phyloP scores from a whole-genome alignment of 2,797 vertebrate genomes.

The Gymnoscopelus braueri region DNA sequence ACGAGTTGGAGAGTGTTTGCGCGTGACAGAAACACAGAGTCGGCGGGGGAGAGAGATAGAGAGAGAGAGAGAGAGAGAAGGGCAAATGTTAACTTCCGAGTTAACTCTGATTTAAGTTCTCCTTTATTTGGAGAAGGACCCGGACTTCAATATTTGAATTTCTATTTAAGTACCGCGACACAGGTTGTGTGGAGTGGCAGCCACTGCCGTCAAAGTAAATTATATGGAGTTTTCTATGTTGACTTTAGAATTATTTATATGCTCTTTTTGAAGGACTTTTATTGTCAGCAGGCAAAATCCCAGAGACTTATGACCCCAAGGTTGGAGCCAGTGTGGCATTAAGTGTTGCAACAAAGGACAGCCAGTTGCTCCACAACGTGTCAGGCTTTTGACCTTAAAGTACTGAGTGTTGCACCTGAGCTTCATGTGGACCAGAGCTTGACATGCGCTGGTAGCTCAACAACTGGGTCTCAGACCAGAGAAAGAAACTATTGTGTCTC shows the following conservation, averaged over 20 bases:
- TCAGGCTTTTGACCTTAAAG: constrained; percentile 19
- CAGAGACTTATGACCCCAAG: constrained; percentile 25
- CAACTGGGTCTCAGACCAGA: constrained; percentile 26
- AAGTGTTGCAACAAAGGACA: background rate
- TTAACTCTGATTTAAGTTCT: constrained; percentile 41
- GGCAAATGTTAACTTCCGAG: constrained; percentile 13
- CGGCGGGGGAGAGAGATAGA: no score
- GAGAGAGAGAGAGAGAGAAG: background rate
- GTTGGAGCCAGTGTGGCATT: constrained; percentile 6
- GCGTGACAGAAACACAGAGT: background rate
- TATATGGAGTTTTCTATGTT: constrained; percentile 39
- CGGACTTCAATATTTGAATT: constrained; percentile 26
- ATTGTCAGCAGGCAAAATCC: constrained; percentile 31
- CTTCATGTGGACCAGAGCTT: constrained; percentile 13
- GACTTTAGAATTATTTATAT: constrained; percentile 43
- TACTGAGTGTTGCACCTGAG: constrained; percentile 7
- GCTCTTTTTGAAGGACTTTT: constrained; percentile 47
- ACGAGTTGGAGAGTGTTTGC: background rate
- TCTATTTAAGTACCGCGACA: constrained; percentile 38
- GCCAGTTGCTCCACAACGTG: background rate
- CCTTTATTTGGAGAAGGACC: constrained; percentile 58
- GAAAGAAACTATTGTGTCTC: constrained; percentile 44
- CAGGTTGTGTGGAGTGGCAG: constrained; percentile 30
- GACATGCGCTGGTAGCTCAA: background rate
- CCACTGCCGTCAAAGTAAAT: constrained; percentile 49